Base-by-base conservation (phyloP, 1,140 invertebrate species). In the Neotoxoptera formosana region DNA sequence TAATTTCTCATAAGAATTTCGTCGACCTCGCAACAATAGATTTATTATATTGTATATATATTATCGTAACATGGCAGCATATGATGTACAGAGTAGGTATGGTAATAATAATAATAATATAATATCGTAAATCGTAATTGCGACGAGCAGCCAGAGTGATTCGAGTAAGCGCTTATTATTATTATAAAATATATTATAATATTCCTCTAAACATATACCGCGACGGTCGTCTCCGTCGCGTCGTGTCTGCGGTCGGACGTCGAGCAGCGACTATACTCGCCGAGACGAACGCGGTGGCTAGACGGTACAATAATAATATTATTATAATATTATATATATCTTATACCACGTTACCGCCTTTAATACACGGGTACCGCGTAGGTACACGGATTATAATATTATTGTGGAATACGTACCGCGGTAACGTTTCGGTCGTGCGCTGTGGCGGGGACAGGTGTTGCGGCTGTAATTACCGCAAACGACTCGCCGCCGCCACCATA, bases 391-490 rank as follows among this genome's bases (percentile, higher is more conserved):
- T 36, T 84, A 23, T 25, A 84, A 45, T 84, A 17, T n/a, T n/a
- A 30, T 76, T 7, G 60, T 20, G 17, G 60, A n/a, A 76, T 7
- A 76, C 60, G 30, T 76, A 84, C 83, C 83, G 23, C 83, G 83
- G 83, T 84, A 87, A 48, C 84, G 30, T 53, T 48, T 34, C 87
- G 87, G 87, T 23, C 47, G 87, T 20, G 87, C 36, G 47, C 60
- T 11, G 60, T 30, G 45, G 34, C 36, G 76, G n/a, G 48, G 47
- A 93, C 91, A 93, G 91, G 91, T 93, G 91, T 81, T 90, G 51
- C n/a, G 48, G 23, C 48, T 45, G 84, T 93, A 86, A 93, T 93
- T 93, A 93, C 91, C 91, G 91, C 91, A 56, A 86, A 93, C 91
- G 23, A 53, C 60, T 56, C 67, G 67, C 23, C 47, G 67, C 20